Conservation (phyloP, 2,797 vertebrate species). For the Myiotriccus ornatus region DNA sequence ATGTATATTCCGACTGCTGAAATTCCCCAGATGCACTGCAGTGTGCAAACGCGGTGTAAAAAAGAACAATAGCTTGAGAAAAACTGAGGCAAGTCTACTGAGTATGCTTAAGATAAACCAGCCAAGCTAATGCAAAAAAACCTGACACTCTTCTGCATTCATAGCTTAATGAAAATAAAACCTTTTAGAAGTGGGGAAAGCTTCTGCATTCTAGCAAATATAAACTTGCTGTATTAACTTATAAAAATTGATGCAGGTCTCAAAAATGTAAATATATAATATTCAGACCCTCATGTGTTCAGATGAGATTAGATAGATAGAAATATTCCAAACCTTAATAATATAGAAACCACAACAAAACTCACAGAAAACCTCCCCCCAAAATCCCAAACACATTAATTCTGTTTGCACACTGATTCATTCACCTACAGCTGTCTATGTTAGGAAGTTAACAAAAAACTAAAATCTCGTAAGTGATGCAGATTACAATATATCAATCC, state of each 20-base stretch:
- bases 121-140: constrained; percentile 24
- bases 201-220: not conserved
- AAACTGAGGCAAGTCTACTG: constrained; percentile 70
- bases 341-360: not conserved
- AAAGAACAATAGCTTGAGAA: constrained; percentile 80
- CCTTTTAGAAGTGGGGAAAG: not conserved
- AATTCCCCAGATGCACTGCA: constrained; percentile 77
- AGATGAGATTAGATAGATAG: not conserved
- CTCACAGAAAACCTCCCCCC: not conserved
- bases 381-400: not conserved
- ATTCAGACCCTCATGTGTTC: not conserved
- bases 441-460: not conserved
- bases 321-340: not conserved
- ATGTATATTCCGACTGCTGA: constrained; percentile 81
- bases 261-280: not conserved
- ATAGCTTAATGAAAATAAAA: constrained; percentile 62
- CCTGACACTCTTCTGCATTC: constrained; percentile 4
- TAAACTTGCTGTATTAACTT: not conserved
- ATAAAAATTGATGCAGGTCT: not conserved
- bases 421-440: not conserved
- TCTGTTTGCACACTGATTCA: not conserved
- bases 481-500: not conserved
- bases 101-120: constrained; percentile 58
- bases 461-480: not conserved
- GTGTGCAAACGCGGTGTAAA: constrained; percentile 71